Evolutionary conservation across 1,140 invertebrate genomes (phyloP).

Genomic region (Mycetomoellerius zeteki): DNA sequence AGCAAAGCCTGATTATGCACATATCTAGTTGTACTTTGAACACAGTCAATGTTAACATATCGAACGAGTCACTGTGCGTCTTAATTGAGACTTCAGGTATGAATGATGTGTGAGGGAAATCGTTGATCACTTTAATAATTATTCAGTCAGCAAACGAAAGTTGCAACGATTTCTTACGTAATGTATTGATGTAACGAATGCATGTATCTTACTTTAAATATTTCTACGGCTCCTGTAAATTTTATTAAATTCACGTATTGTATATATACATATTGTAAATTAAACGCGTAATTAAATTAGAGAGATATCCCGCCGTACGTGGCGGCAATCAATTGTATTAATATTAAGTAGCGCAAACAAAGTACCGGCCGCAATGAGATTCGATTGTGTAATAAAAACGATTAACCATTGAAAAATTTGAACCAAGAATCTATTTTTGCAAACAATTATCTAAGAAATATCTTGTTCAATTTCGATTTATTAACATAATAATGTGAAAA

Average conservation of each 20-base stretch:
- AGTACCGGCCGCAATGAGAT: conserved; percentile 16
- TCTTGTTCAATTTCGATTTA: not conserved
- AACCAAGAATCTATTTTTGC: conserved; percentile 34
- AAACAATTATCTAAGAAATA: conserved; percentile 25
- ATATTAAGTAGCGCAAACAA: not conserved
- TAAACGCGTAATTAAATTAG: not conserved
- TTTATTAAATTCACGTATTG: not conserved
- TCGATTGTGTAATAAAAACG: conserved; percentile 5
- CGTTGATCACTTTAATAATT: conserved; percentile 9
- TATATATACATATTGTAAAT: conserved; percentile 32
- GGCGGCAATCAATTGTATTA: not conserved
- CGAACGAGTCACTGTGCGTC: conserved; percentile 17
- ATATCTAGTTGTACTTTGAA: conserved; percentile 36
- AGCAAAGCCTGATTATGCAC: conserved; percentile 33
- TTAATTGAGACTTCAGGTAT: not conserved
- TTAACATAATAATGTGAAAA: not conserved
- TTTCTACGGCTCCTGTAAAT: conserved; percentile 25
- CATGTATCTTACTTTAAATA: conserved; percentile 15
- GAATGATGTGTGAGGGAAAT: not conserved
- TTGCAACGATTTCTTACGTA: conserved; percentile 14
- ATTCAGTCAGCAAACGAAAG: not conserved
- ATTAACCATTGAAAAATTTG: conserved; percentile 29
- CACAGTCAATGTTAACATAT: conserved; percentile 34
- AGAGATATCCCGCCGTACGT: not conserved
- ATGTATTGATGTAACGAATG: conserved; percentile 4